A percentile compares a stretch with the other conserved stretches of the same genome.
Conservation (phyloP, 2,888 invertebrate genomes). For the Ornithoptera priamus region DNA sequence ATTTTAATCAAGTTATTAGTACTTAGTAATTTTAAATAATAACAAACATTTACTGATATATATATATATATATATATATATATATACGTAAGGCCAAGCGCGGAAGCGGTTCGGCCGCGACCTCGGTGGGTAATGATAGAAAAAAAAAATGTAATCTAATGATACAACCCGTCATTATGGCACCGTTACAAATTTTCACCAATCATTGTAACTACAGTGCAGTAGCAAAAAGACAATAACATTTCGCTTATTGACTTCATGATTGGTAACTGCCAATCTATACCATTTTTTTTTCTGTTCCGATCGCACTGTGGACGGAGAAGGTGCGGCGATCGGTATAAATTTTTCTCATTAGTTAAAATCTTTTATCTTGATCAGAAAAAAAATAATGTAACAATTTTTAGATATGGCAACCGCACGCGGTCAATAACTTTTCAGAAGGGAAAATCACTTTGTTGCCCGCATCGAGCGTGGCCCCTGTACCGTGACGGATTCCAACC, state of each 20-base stretch:
- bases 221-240: conserved; percentile 31
- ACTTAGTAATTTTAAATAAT: too few relatives aligned
- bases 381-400: conserved; percentile 12
- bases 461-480: conserved; percentile 13
- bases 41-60: too few relatives aligned
- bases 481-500: conserved; percentile 26
- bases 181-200: conserved; percentile 48
- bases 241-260: conserved; percentile 27
- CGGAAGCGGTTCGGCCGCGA: conserved; percentile 5
- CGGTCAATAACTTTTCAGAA: conserved; percentile 30
- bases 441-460: conserved; percentile 23
- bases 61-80: neutral
- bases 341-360: conserved; percentile 23
- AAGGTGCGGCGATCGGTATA: neutral
- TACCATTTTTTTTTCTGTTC: conserved; percentile 20
- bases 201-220: conserved; percentile 47
- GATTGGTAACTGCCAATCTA: conserved; percentile 23
- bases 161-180: conserved; percentile 38
- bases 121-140: conserved; percentile 9
- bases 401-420: conserved; percentile 21
- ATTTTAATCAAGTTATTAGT: too few relatives aligned
- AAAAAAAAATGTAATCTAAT: conserved; percentile 13
- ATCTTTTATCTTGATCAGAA: conserved; percentile 21
- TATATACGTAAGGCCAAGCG: neutral
- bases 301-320: conserved; percentile 6